Percentiles rank a stretch among this genome's conserved stretches.
phyloP scores from a whole-genome alignment of 2,113 vertebrate genomes.

The Pseudorhombus dupliciocellatus region DNA sequence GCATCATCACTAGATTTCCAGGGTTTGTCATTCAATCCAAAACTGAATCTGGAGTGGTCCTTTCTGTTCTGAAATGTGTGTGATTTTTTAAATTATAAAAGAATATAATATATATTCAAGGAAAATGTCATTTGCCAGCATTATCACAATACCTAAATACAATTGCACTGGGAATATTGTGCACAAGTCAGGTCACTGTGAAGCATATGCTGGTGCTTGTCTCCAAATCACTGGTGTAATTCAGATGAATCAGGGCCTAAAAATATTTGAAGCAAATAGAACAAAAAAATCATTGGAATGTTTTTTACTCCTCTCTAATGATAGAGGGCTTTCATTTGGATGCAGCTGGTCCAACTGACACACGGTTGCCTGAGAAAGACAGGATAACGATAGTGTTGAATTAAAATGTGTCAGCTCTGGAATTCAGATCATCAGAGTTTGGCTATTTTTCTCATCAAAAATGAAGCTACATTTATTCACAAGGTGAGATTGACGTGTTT shows the following conservation, averaged over 20 bases:
- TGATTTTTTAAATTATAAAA: neutral
- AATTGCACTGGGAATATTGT: neutral
- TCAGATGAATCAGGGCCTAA: slow-evolving; percentile 4
- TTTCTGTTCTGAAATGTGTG: neutral
- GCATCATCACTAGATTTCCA: neutral
- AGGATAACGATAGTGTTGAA: slow-evolving; percentile 1
- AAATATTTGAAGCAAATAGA: slow-evolving; percentile 6
- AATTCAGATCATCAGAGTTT: neutral
- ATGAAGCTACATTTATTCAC: slow-evolving; percentile 7
- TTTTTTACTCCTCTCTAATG: slow-evolving; percentile 8
- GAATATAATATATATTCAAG: slow-evolving; percentile 1
- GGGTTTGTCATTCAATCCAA: slow-evolving; percentile 15
- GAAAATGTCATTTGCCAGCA: slow-evolving; percentile 17
- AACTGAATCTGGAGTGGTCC: too few species aligned
- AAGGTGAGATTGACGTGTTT: neutral
- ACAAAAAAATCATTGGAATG: too few species aligned
- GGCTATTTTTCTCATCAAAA: neutral
- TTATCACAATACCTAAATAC: slow-evolving; percentile 17
- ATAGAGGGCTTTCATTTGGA: slow-evolving; percentile 24
- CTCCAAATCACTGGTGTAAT: neutral
- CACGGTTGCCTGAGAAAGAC: slow-evolving; percentile 8
- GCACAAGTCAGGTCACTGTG: neutral
- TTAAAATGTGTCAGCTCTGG: neutral
- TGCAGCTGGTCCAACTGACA: neutral
- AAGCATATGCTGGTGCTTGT: neutral